Evolutionary conservation across 2,888 invertebrate species (phyloP).

Genomic region (Folsomia manolachei): DNA sequence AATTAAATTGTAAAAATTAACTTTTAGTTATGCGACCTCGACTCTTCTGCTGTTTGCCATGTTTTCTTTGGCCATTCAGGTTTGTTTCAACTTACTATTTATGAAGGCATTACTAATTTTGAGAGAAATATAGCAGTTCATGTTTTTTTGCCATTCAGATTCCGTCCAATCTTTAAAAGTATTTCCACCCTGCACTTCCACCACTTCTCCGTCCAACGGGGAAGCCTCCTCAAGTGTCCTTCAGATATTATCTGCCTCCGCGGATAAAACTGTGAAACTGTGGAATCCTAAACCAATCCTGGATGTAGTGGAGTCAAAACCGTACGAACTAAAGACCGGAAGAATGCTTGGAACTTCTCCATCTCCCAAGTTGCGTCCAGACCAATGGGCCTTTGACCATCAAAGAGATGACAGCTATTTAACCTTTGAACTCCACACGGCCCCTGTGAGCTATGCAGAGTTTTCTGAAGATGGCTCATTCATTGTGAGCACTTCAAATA

Average conservation of each 20-base stretch:
- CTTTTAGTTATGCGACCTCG: slow-evolving; percentile 62
- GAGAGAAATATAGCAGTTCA: too few species aligned
- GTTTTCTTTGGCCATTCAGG: slow-evolving; percentile 57
- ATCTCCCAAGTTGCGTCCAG: slow-evolving; percentile 42
- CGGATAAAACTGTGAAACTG: slow-evolving; percentile 61
- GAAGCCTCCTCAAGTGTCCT: too few species aligned
- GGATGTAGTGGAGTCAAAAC: slow-evolving; percentile 36
- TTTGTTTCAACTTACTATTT: slow-evolving; percentile 58
- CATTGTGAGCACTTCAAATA: slow-evolving; percentile 40
- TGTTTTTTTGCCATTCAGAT: slow-evolving; percentile 56
- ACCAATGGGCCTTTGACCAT: slow-evolving; percentile 40
- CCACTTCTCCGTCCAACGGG: not conserved
- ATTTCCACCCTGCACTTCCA: not conserved
- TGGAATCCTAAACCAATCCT: slow-evolving; percentile 58
- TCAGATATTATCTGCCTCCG: slow-evolving; percentile 61
- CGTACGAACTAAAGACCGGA: slow-evolving; percentile 25
- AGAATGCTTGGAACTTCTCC: slow-evolving; percentile 35
- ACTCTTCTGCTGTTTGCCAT: slow-evolving; percentile 54
- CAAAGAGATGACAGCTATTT: slow-evolving; percentile 37
- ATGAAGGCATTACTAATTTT: too few species aligned
- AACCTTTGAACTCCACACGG: slow-evolving; percentile 44
- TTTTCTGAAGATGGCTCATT: slow-evolving; percentile 38
- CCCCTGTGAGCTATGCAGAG: slow-evolving; percentile 40
- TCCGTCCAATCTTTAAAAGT: slow-evolving; percentile 59
- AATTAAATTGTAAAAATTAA: not conserved